Evolutionary conservation across 2,888 invertebrate species (phyloP).

Genomic region (Macrostomum cliftonense): DNA sequence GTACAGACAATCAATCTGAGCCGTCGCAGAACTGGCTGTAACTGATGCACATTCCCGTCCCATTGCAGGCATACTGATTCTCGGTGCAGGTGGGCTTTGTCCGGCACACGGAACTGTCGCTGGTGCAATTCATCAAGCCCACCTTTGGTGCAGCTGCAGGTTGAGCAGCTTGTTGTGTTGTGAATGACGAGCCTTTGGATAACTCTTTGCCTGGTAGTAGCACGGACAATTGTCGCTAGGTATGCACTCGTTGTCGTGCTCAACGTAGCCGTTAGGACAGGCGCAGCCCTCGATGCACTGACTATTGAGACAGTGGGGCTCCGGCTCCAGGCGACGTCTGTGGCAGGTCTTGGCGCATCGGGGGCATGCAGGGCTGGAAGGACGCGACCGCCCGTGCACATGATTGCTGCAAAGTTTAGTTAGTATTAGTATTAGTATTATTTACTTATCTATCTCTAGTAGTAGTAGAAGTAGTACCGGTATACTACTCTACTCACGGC

Average conservation of each 20-base stretch:
- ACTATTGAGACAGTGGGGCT: conserved; percentile 1
- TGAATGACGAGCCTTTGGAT: conserved; percentile 8
- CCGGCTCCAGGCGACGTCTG: conserved; percentile 5
- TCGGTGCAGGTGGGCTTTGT: conserved; percentile 5
- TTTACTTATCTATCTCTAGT: not conserved
- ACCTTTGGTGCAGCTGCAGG: conserved; percentile 8
- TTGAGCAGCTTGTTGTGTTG: not conserved
- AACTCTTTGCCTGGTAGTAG: conserved; percentile 14
- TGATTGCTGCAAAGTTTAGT: conserved; percentile 10
- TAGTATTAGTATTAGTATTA: not conserved
- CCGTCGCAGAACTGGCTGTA: conserved; percentile 25
- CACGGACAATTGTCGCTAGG: conserved; percentile 19
- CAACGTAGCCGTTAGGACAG: conserved; percentile 11
- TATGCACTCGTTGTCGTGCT: conserved; percentile 19
- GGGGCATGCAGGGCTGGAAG: conserved; percentile 12
- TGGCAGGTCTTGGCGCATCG: conserved; percentile 12
- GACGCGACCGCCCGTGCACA: conserved; percentile 13
- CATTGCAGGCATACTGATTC: conserved; percentile 4
- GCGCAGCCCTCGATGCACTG: conserved; percentile 13
- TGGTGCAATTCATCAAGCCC: conserved; percentile 19
- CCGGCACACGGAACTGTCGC: conserved; percentile 14
- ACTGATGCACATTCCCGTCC: conserved; percentile 4
- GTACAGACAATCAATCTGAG: conserved; percentile 22
- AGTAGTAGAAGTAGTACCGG: not conserved
- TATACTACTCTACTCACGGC: conserved; percentile 48